Percentiles rank a stretch among this genome's conserved stretches.
phyloP scores from a whole-genome alignment of 1,140 invertebrate genomes.

The Drosophila triauraria region DNA sequence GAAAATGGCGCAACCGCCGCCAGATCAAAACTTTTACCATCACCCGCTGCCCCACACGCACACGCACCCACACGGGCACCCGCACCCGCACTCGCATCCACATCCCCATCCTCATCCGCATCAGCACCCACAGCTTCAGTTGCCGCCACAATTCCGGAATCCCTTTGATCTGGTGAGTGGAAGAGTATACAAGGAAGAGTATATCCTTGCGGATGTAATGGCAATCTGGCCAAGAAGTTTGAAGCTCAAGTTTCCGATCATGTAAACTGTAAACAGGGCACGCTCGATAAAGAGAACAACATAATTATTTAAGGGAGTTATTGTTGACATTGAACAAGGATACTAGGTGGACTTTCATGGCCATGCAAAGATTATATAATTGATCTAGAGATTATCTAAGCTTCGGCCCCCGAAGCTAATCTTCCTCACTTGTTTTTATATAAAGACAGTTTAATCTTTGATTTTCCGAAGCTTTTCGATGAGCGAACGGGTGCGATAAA shows the following conservation, averaged over 20 bases:
- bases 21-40: constrained; percentile 80
- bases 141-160: constrained; percentile 80
- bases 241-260: no score
- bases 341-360: no score
- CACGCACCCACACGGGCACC: constrained; percentile 57
- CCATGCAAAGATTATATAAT: not conserved
- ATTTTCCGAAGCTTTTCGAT: constrained; percentile 66
- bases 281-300: not conserved
- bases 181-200: no score
- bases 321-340: no score
- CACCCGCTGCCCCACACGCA: constrained; percentile 72
- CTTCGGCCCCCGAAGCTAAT: not conserved
- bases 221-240: not conserved
- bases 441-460: constrained; percentile 18
- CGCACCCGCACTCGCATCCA: constrained; percentile 50
- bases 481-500: constrained; percentile 77
- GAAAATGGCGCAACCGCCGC: constrained; percentile 83
- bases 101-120: constrained; percentile 46
- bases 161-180: constrained; percentile 77
- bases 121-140: constrained; percentile 74
- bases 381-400: not conserved
- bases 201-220: not conserved
- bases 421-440: constrained; percentile 18
- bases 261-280: constrained; percentile 2
- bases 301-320: no score